phyloP scores from a whole-genome alignment of 1,140 invertebrate genomes.

The Drosophila pseudoobscura region DNA sequence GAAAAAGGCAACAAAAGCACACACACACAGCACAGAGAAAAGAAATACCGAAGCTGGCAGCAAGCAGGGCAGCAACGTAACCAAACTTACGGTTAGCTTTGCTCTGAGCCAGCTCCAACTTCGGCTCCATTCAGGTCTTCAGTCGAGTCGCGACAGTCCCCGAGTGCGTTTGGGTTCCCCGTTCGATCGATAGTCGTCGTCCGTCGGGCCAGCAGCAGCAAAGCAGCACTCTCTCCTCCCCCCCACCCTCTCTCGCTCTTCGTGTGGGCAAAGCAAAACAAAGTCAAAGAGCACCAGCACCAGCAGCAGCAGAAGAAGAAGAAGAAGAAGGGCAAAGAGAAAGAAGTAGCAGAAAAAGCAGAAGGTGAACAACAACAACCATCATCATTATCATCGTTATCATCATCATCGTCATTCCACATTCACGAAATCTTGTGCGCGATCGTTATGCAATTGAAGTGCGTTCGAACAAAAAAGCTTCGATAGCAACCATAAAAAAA shows the following conservation, averaged over 20 bases:
- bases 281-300: conserved; percentile 20
- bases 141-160: conserved; percentile 82
- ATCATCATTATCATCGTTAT: conserved; percentile 34
- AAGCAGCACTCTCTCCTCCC: no score
- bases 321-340: conserved; percentile 22
- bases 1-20: conserved; percentile 23
- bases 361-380: conserved; percentile 25
- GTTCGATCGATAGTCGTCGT: conserved; percentile 59
- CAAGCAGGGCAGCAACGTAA: conserved; percentile 10
- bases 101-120: conserved; percentile 33
- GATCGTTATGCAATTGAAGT: conserved; percentile 76
- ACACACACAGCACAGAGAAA: conserved; percentile 30
- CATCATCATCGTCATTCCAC: conserved; percentile 14
- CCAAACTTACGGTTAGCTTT: conserved; percentile 6
- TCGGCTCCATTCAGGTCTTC: conserved; percentile 48
- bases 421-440: conserved; percentile 53
- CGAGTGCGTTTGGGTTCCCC: conserved; percentile 73
- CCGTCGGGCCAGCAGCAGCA: conserved; percentile 1
- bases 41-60: conserved; percentile 57
- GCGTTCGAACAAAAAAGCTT: conserved; percentile 56
- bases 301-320: background rate
- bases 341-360: conserved; percentile 19
- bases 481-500: conserved; percentile 44
- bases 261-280: conserved; percentile 6
- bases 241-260: no score